phyloP scores from a whole-genome alignment of 1,140 invertebrate genomes.

The Parasteatoda tepidariorum region DNA sequence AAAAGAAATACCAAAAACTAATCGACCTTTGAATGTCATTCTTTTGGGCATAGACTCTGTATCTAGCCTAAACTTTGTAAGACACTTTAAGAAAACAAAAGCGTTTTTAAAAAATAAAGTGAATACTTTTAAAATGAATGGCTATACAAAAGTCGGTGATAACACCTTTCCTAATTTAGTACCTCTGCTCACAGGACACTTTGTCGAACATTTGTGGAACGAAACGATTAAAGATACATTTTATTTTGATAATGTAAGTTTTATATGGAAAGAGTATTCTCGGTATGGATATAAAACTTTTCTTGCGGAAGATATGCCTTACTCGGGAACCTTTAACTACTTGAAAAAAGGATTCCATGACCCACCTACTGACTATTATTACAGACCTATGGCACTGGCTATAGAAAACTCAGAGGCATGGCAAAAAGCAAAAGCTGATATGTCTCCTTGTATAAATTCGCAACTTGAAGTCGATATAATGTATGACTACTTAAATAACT shows the following conservation, averaged over 20 bases:
- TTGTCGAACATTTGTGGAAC: slow-evolving; percentile 14
- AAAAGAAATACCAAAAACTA: background rate
- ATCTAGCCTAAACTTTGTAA: slow-evolving; percentile 73
- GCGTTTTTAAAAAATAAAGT: slow-evolving; percentile 67
- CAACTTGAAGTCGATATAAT: slow-evolving; percentile 26
- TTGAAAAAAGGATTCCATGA: slow-evolving; percentile 80
- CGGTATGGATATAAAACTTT: slow-evolving; percentile 74
- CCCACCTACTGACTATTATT: slow-evolving; percentile 85
- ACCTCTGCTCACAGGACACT: slow-evolving; percentile 67
- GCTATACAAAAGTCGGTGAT: slow-evolving; percentile 69
- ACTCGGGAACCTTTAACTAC: slow-evolving; percentile 84
- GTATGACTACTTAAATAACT: slow-evolving; percentile 51
- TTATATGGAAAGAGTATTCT: slow-evolving; percentile 51
- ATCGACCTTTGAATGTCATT: slow-evolving; percentile 65
- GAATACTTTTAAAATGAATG: slow-evolving; percentile 66
- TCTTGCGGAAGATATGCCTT: slow-evolving; percentile 81
- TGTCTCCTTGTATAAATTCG: slow-evolving; percentile 63
- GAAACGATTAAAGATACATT: slow-evolving; percentile 17
- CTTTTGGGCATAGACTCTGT: slow-evolving; percentile 74
- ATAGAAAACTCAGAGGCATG: slow-evolving; percentile 26
- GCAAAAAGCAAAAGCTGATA: slow-evolving; percentile 52
- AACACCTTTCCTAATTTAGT: slow-evolving; percentile 70
- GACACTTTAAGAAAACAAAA: slow-evolving; percentile 72
- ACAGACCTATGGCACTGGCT: slow-evolving; percentile 75
- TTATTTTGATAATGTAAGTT: slow-evolving; percentile 39